phyloP scores from a whole-genome alignment of 1,140 invertebrate species.

The Hirudo medicinalis region DNA sequence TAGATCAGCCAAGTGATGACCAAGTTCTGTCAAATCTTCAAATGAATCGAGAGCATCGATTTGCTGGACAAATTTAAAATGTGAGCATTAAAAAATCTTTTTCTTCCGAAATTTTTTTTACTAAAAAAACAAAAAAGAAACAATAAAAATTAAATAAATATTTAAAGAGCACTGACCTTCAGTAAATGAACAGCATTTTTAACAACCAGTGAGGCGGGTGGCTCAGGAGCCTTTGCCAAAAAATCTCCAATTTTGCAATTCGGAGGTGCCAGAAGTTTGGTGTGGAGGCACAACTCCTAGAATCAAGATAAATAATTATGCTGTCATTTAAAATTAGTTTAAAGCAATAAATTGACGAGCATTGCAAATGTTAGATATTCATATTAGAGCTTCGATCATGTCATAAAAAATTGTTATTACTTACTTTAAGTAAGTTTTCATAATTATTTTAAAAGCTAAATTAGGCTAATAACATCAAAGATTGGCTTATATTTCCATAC shows the following conservation, averaged over 20 bases:
- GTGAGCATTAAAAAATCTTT: not conserved
- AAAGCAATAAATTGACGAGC: no score
- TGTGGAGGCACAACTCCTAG: conserved; percentile 77
- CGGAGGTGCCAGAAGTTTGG: conserved; percentile 65
- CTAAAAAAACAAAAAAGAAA: no score
- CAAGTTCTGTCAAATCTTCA: conserved; percentile 67
- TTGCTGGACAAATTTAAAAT: conserved; percentile 43
- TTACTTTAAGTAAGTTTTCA: no score
- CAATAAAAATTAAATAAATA: not conserved
- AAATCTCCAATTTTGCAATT: conserved; percentile 68
- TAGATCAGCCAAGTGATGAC: conserved; percentile 70
- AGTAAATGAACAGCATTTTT: conserved; percentile 61
- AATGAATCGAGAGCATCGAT: conserved; percentile 68
- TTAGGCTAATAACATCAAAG: no score
- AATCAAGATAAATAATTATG: conserved; percentile 25
- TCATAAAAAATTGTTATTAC: no score
- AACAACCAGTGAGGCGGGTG: conserved; percentile 62
- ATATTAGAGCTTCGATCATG: no score
- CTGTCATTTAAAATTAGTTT: not conserved
- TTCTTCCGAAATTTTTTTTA: not conserved
- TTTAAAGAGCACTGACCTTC: conserved; percentile 41
- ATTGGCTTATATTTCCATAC: no score
- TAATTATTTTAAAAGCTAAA: no score
- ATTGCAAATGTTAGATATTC: no score
- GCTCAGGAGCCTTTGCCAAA: conserved; percentile 64